Evolutionary conservation across 2,797 vertebrate species (phyloP).

Genomic region (Morus bassanus): DNA sequence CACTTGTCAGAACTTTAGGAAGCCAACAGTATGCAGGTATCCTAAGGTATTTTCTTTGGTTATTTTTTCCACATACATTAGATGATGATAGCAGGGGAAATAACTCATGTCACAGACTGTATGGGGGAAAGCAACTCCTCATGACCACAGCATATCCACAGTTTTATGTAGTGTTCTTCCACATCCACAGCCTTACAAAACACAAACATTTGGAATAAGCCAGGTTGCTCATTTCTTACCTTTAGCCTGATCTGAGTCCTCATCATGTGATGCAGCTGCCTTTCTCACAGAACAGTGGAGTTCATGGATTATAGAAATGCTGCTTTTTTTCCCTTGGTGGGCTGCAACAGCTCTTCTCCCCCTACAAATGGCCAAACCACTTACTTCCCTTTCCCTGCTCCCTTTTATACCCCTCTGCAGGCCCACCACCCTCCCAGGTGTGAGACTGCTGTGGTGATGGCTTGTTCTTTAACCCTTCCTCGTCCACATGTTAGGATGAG

Average conservation of each 20-base stretch:
- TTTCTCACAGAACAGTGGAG: accelerated
- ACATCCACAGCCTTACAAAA: neutral
- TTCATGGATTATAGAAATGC: neutral
- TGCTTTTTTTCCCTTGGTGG: neutral
- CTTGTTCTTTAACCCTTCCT: constrained; percentile 13
- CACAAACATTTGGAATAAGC: neutral
- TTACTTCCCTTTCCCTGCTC: neutral
- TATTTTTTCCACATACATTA: neutral
- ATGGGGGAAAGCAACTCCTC: neutral
- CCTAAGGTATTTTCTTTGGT: neutral
- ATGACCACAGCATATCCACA: neutral
- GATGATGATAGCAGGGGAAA: neutral
- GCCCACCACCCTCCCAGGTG: neutral
- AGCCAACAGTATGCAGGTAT: neutral
- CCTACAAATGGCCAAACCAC: neutral
- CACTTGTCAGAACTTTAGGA: neutral
- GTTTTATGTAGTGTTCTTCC: neutral
- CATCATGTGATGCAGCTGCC: neutral
- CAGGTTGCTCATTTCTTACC: neutral
- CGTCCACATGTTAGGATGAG: neutral
- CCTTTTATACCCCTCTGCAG: neutral
- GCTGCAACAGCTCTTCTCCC: neutral
- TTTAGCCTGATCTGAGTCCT: neutral
- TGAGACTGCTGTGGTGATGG: neutral
- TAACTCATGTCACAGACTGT: neutral